Base-by-base conservation (phyloP, 2,797 vertebrate species). In the Chloroceryle amazona region DNA sequence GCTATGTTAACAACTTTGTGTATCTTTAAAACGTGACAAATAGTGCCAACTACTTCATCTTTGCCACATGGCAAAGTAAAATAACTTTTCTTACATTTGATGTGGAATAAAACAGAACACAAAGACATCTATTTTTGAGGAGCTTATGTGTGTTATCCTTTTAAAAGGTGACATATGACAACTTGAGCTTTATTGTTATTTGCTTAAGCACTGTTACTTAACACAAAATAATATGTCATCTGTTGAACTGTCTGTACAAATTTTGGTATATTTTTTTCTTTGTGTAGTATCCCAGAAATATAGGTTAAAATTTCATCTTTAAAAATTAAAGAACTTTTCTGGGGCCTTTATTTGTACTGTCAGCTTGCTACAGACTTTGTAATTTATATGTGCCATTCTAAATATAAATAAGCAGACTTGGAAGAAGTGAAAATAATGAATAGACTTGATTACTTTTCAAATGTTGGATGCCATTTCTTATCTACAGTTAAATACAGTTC, bases 61-160 rank as follows among this genome's bases (percentile, higher is more conserved):
- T 71, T 33, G 21, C 52, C 13, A 11, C 31, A 6, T 44, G 54
- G 49, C 1, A 6, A 44, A 7, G 15, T 6, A 33, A 83, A 92
- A 21, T 13, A 9, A 23, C 13, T 74, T 42, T 82, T 44, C 33
- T 57, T 31, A 3, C 0, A 0, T 60, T 44, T 47, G 44, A 4
- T n/a, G 25, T 29, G 44, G 68, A 49, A 49, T 29, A 52, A 81
- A 88, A 37, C 16, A 44, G 9, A 72, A 57, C 65, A 33, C 31
- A 26, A 23, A 86, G 41, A 21, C 35, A 39, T 31, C 13, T 7
- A 0, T 28, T 41, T 29, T 10, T n/a, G 41, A 67, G 74, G 52
- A 81, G 25, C 9, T 76, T 39, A 6, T 2, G 3, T 16, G 41
- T 11, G 33, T 47, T 33, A 47, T 41, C 12, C 12, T 65, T 78